A percentile compares a stretch with the other conserved stretches of the same genome.
Evolutionary conservation across 2,888 invertebrate species (phyloP).

Genomic region (Amiota mariae): DNA sequence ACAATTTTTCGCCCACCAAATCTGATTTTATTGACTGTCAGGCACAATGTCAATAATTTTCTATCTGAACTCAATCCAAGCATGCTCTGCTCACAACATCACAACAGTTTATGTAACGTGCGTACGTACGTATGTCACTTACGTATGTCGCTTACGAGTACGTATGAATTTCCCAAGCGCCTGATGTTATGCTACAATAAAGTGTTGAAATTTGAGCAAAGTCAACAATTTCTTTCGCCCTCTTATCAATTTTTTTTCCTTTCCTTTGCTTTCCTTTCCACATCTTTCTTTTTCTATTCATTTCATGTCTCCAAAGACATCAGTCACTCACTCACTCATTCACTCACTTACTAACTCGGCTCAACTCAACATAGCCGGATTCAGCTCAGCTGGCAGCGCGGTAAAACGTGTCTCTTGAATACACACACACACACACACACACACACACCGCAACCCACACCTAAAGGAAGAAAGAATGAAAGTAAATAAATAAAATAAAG

Average conservation of each 20-base stretch:
- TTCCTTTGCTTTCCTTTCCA: conserved; percentile 17
- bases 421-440: no score
- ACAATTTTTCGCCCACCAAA: no score
- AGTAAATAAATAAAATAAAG: not conserved
- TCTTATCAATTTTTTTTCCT: conserved; percentile 1
- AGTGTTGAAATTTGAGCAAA: conserved; percentile 34
- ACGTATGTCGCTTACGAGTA: not conserved
- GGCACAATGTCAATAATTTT: conserved; percentile 36
- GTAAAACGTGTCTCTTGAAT: no score
- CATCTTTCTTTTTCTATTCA: not conserved
- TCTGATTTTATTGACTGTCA: conserved; percentile 36
- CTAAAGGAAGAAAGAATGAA: not conserved
- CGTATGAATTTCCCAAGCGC: conserved; percentile 26
- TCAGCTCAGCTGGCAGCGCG: no score
- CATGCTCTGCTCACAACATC: no score
- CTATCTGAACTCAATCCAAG: not conserved
- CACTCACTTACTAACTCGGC: no score
- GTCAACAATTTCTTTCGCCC: conserved; percentile 31
- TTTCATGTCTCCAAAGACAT: conserved; percentile 19
- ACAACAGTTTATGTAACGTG: not conserved
- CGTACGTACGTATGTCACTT: not conserved
- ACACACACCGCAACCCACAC: not conserved
- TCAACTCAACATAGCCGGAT: no score
- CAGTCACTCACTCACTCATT: conserved; percentile 9
- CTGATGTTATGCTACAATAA: conserved; percentile 32